Evolutionary conservation across 92 coral and sea anemone species (phyloP).

Genomic region (Virgularia gustaviana): DNA sequence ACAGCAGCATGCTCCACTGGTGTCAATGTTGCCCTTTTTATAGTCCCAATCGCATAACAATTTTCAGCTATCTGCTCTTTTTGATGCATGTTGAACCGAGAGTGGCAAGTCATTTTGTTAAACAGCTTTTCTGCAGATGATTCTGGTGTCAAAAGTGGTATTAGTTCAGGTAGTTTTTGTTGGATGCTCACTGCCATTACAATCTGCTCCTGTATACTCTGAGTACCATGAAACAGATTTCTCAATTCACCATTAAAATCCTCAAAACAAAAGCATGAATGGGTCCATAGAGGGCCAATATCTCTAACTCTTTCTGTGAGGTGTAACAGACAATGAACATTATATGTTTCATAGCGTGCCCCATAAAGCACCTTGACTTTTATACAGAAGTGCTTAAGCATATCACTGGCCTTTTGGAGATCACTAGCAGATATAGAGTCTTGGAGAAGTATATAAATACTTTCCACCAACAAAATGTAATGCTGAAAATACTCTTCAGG

Average conservation of each 20-base stretch:
- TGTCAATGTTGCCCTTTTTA: conserved; percentile 32
- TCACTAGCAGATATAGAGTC: conserved; percentile 45
- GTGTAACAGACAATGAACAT: conserved; percentile 59
- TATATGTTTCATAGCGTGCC: conserved; percentile 54
- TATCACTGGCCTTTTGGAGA: conserved; percentile 42
- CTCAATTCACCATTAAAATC: conserved; percentile 63
- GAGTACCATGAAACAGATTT: conserved; percentile 64
- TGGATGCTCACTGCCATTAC: conserved; percentile 62
- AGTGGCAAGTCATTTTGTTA: not conserved
- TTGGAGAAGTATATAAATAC: conserved; percentile 56
- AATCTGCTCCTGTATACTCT: conserved; percentile 62
- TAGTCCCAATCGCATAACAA: conserved; percentile 45
- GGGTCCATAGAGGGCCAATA: conserved; percentile 65
- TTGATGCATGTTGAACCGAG: not conserved
- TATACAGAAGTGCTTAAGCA: conserved; percentile 59
- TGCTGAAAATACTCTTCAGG: conserved; percentile 65
- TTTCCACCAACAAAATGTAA: conserved; percentile 57
- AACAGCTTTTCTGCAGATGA: conserved; percentile 20
- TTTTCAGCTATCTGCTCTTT: conserved; percentile 28
- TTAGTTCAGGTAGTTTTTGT: conserved; percentile 63
- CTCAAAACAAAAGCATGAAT: conserved; percentile 73
- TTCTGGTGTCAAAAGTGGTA: conserved; percentile 42
- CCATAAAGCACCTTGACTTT: conserved; percentile 62
- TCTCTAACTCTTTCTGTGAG: conserved; percentile 57
- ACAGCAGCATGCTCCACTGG: conserved; percentile 41